Evolutionary conservation across 92 coral and sea anemone species (phyloP).

Genomic region (Plumapathes pennacea): DNA sequence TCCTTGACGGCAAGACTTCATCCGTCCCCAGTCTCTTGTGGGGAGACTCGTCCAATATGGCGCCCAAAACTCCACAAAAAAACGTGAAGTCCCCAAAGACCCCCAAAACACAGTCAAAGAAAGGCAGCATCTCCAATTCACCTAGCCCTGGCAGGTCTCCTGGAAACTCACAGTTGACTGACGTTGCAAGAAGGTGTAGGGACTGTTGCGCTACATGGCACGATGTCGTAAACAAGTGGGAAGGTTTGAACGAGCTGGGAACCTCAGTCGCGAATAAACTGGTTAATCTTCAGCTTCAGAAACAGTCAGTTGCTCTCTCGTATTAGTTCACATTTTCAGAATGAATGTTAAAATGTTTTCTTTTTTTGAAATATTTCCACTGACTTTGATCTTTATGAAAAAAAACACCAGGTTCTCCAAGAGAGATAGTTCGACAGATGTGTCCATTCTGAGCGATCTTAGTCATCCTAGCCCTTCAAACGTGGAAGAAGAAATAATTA

Average conservation of each 20-base stretch:
- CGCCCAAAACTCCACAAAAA: conserved; percentile 45
- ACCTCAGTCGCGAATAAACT: conserved; percentile 78
- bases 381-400: not conserved
- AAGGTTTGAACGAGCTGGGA: conserved; percentile 59
- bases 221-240: conserved; percentile 82
- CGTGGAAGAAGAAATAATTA: conserved; percentile 61
- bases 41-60: conserved; percentile 49
- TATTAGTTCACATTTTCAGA: no score
- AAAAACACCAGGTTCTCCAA: no score
- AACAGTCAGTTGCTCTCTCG: conserved; percentile 73
- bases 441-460: conserved; percentile 44
- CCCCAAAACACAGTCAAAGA: conserved; percentile 53
- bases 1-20: conserved; percentile 7
- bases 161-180: conserved; percentile 53
- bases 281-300: conserved; percentile 80
- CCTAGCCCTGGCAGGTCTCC: conserved; percentile 59
- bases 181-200: conserved; percentile 63
- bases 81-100: conserved; percentile 47
- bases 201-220: conserved; percentile 88
- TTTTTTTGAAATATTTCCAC: not conserved
- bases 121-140: conserved; percentile 16
- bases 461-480: conserved; percentile 27
- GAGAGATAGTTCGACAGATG: conserved; percentile 31
- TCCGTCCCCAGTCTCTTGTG: not conserved
- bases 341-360: no score